These are phyloP conservation scores for Pteruthius melanotis DNA, from an alignment of 2,113 vertebrate genomes.

Conservation along the genomic window DNA sequence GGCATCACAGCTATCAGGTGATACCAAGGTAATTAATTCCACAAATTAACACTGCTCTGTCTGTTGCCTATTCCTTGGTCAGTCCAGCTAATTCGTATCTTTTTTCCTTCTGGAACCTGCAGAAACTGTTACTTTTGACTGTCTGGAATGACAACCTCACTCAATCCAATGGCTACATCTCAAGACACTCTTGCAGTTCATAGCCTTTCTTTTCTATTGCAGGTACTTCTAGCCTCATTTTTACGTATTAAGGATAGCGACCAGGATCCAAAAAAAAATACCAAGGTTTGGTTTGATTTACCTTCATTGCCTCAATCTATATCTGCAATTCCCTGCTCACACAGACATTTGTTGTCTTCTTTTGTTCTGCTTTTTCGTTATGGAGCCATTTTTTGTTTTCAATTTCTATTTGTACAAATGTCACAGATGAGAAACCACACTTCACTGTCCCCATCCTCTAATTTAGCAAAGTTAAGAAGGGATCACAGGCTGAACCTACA, in stretches of 20 bases:
- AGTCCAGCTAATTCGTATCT: neutral
- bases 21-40: neutral
- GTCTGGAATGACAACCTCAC: neutral
- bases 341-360: neutral
- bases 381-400: neutral
- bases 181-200: accelerated
- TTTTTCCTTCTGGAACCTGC: neutral
- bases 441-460: neutral
- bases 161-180: neutral
- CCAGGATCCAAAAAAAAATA: neutral
- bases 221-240: neutral
- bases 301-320: neutral
- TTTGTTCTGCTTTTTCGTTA: neutral
- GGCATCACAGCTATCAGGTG: neutral
- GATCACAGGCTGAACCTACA: neutral
- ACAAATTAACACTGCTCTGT: neutral
- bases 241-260: neutral
- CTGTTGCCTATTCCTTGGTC: neutral
- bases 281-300: neutral
- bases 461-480: neutral
- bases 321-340: neutral
- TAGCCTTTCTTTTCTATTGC: neutral
- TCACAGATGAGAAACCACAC: neutral
- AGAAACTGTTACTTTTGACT: neutral
- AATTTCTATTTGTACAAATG: neutral